Conservation (phyloP, 1,140 invertebrate species). For the Drosophila baimaii region DNA sequence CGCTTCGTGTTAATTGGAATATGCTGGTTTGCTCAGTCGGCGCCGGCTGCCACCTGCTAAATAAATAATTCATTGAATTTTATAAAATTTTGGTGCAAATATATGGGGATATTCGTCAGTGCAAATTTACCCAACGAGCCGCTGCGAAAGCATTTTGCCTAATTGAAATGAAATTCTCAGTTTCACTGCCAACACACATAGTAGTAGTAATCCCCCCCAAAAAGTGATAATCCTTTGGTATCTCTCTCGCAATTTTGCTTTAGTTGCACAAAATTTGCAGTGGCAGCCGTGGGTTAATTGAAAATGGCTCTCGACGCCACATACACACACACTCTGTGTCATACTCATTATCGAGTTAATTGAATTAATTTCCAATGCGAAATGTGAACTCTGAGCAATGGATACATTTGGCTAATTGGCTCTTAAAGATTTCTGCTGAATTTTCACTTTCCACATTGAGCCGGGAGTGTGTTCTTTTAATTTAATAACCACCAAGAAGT, state of each 20-base stretch:
- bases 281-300: constrained; percentile 25
- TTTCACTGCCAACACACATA: constrained; percentile 21
- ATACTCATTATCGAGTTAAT: constrained; percentile 59
- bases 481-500: constrained; percentile 38
- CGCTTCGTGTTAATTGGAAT: constrained; percentile 69
- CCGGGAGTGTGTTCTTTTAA: constrained; percentile 19
- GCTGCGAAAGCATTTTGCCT: constrained; percentile 21
- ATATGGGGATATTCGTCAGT: constrained; percentile 23
- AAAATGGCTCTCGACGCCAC: constrained; percentile 9
- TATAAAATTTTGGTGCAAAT: constrained; percentile 43
- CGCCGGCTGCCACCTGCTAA: constrained; percentile 58
- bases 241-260: constrained; percentile 22
- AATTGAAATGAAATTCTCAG: constrained; percentile 45
- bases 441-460: constrained; percentile 31
- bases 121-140: constrained; percentile 28
- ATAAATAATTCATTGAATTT: constrained; percentile 70
- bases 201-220: constrained; percentile 24
- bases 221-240: constrained; percentile 31
- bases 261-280: constrained; percentile 38
- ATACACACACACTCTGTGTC: constrained; percentile 28
- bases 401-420: constrained; percentile 65
- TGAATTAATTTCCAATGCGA: constrained; percentile 61
- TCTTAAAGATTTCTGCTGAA: constrained; percentile 55
- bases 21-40: constrained; percentile 44
- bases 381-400: constrained; percentile 40